Percentiles rank a stretch among this genome's conserved stretches.
phyloP scores from a whole-genome alignment of 2,113 vertebrate genomes.

The Rhinoderma darwinii region DNA sequence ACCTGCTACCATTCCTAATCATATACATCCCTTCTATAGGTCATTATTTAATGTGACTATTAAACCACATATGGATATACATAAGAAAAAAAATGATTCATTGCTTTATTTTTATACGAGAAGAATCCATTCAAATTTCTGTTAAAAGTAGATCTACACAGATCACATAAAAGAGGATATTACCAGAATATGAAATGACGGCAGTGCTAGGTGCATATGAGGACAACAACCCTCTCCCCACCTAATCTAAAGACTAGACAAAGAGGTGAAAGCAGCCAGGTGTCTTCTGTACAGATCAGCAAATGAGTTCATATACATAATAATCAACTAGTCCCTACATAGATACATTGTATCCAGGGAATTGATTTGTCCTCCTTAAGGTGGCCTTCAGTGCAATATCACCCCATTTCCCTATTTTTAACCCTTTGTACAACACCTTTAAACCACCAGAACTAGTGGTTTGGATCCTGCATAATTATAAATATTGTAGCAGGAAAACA shows the following conservation, averaged over 20 bases:
- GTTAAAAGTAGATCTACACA: background rate
- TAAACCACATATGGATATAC: background rate
- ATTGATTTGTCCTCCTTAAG: background rate
- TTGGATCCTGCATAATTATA: background rate
- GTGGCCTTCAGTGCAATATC: background rate
- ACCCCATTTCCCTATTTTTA: background rate
- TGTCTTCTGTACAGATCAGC: constrained; percentile 1
- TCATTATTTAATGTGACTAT: background rate
- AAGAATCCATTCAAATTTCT: background rate
- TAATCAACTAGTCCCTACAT: background rate
- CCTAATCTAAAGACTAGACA: constrained; percentile 27
- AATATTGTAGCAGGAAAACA: background rate
- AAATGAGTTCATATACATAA: background rate
- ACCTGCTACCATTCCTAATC: background rate
- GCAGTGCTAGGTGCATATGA: constrained; percentile 14
- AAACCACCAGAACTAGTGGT: background rate
- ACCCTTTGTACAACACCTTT: background rate
- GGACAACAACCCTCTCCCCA: constrained; percentile 12
- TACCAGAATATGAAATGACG: background rate
- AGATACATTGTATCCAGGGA: background rate
- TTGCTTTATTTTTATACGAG: background rate
- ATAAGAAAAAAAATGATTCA: background rate
- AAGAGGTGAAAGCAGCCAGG: constrained; percentile 38
- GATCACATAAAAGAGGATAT: background rate
- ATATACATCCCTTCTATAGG: background rate